A percentile compares a stretch with the other conserved stretches of the same genome.
These are phyloP conservation scores for Cheilosia pagana DNA, from an alignment of 2,888 invertebrate genomes.

Conservation along the genomic window DNA sequence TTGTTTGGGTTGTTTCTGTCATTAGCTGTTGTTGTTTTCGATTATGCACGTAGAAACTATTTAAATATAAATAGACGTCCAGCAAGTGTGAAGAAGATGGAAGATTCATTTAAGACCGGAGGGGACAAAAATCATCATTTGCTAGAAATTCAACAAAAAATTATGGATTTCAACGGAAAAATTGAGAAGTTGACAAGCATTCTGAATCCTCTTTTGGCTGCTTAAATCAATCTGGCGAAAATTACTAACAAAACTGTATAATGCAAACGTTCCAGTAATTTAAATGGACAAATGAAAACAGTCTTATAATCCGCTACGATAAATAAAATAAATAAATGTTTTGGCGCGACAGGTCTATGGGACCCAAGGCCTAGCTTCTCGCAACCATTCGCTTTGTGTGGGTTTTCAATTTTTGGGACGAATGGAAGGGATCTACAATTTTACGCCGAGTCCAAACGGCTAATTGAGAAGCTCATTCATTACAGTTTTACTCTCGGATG, in stretches of 20 bases:
- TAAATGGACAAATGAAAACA: neutral
- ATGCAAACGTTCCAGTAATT: neutral
- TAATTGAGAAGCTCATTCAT: no score
- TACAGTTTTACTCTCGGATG: no score
- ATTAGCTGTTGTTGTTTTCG: neutral
- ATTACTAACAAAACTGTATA: neutral
- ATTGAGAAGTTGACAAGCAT: conserved; percentile 1
- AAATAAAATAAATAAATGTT: no score
- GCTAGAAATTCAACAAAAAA: neutral
- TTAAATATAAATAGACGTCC: neutral
- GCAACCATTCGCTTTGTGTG: no score
- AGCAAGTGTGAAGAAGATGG: neutral
- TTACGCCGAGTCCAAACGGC: no score
- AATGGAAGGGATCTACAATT: no score
- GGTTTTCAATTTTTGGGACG: no score
- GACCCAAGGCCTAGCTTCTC: no score
- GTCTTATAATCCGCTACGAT: no score
- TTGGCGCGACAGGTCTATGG: no score
- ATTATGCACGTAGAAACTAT: neutral
- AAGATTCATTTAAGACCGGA: neutral
- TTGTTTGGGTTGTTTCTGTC: neutral
- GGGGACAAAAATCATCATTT: neutral
- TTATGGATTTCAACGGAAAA: neutral
- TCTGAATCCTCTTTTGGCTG: neutral
- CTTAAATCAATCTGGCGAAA: neutral